Evolutionary conservation across 1,140 invertebrate species (phyloP).

Genomic region (Amphibalanus amphitrite): DNA sequence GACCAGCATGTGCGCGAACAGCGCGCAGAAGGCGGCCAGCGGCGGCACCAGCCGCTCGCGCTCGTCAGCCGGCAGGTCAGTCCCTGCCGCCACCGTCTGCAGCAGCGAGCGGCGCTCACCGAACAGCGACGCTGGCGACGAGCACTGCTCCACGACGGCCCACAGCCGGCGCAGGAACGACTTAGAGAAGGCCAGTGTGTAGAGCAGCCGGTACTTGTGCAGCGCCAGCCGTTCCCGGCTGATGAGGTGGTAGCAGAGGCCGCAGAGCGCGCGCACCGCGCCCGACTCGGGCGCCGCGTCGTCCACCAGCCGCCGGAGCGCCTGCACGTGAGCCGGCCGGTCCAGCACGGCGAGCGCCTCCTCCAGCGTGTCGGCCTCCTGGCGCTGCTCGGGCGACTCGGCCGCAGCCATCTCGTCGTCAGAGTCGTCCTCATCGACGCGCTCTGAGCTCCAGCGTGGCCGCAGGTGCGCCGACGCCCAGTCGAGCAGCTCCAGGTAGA

Average conservation of each 20-base stretch:
- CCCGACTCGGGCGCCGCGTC: slow-evolving; percentile 32
- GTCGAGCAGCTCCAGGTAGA: slow-evolving; percentile 28
- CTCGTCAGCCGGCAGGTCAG: slow-evolving; percentile 42
- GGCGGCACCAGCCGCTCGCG: slow-evolving; percentile 54
- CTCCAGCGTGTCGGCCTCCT: neutral
- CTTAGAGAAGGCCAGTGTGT: slow-evolving; percentile 67
- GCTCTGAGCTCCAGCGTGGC: slow-evolving; percentile 10
- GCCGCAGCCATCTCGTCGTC: slow-evolving; percentile 26
- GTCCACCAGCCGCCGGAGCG: slow-evolving; percentile 6
- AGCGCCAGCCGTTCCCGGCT: slow-evolving; percentile 52
- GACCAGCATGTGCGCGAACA: slow-evolving; percentile 61
- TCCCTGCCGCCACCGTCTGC: slow-evolving; percentile 47
- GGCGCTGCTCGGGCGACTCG: slow-evolving; percentile 14
- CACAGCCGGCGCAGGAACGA: slow-evolving; percentile 63
- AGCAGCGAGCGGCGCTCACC: slow-evolving; percentile 45
- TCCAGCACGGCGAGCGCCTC: slow-evolving; percentile 12
- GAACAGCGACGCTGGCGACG: slow-evolving; percentile 39
- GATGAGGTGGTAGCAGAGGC: slow-evolving; percentile 57
- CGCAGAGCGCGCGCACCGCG: slow-evolving; percentile 42
- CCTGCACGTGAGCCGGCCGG: slow-evolving; percentile 9
- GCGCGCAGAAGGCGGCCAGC: slow-evolving; percentile 63
- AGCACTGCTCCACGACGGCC: slow-evolving; percentile 31
- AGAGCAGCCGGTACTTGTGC: slow-evolving; percentile 61
- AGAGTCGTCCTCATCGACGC: slow-evolving; percentile 19
- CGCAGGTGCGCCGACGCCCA: slow-evolving; percentile 21